Evolutionary conservation across 1,140 invertebrate genomes (phyloP), one percentile per base, ranked within the genome.

Genomic region (Bombus pascuorum): DNA sequence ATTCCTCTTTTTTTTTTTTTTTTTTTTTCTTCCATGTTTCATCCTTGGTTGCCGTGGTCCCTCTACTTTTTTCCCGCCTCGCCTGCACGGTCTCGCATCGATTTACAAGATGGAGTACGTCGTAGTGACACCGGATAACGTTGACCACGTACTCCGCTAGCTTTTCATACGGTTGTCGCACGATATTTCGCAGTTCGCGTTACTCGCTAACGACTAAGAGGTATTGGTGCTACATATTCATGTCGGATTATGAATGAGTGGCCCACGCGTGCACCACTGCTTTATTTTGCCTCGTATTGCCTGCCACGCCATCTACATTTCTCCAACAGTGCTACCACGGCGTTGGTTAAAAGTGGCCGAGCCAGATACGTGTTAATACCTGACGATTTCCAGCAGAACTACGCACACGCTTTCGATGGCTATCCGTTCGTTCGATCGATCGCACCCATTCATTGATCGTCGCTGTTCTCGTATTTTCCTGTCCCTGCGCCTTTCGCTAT

Each of bases 211-310:
- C 76, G 76, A 80, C 76, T 32, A 72, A 70, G 59, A 83, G 65
- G 57, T 44, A 80, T 72, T n/a, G 83, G 42, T 37, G 57, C 68
- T 80, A 65, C 76, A 73, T 85, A 85, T 85, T 85, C 83, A 80
- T 73, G 76, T n/a, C 66, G 39, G 83, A 80, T 80, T 80, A 85
- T 85, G 76, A 85, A 85, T 85, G 75, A 84, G 76, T 44, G 83
- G 66, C 3, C 74, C 82, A 42, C 81, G 12, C 62, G 73, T 77
- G 81, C 42, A 57, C 73, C 44, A 8, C 32, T 2, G 65, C 34
- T 68, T 57, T 68, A 62, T 62, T 39, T 57, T 44, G 12, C 37
- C 44, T 57, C 79, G 44, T 32, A 28, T 34, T 57, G 39, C 81
- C 22, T 39, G 13, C n/a, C n/a, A 28, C 22, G n/a, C 65, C 18